phyloP scores from a whole-genome alignment of 2,888 invertebrate genomes.

The Drosophila barbarae region DNA sequence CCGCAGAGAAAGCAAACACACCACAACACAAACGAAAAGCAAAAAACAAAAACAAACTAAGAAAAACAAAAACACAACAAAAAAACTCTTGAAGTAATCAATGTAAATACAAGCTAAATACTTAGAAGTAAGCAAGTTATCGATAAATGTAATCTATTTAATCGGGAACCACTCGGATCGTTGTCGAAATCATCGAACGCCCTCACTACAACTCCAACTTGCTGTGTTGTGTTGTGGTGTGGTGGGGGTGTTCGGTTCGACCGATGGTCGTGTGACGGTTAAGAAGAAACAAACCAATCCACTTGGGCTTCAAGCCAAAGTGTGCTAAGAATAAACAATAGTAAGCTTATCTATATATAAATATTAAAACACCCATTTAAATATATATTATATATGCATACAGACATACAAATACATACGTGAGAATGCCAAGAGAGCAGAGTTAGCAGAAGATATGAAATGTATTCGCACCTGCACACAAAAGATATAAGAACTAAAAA shows the following conservation, averaged over 20 bases:
- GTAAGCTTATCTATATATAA: conserved; percentile 30
- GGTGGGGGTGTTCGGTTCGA: conserved; percentile 28
- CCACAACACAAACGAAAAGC: conserved; percentile 2
- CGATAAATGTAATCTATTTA: conserved; percentile 26
- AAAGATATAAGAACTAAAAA: conserved; percentile 24
- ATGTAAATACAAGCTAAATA: conserved; percentile 54
- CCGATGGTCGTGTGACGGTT: conserved; percentile 6
- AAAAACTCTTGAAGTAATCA: conserved; percentile 40
- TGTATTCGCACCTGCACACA: conserved; percentile 45
- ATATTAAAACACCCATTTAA: conserved; percentile 36
- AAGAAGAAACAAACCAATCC: conserved; percentile 26
- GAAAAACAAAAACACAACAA: background rate
- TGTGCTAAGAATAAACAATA: conserved; percentile 53
- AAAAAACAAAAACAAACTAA: conserved; percentile 2
- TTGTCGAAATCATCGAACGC: conserved; percentile 17
- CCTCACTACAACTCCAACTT: conserved; percentile 7
- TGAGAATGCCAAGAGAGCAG: conserved; percentile 44
- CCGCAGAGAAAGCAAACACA: conserved; percentile 15
- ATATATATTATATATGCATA: conserved; percentile 37
- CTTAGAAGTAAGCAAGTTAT: conserved; percentile 29
- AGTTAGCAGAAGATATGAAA: conserved; percentile 31
- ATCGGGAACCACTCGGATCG: conserved; percentile 3
- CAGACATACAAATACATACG: conserved; percentile 6
- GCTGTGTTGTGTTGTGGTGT: conserved; percentile 1
- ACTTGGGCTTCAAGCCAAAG: conserved; percentile 66